Conservation (phyloP, 2,113 vertebrate genomes). For the Paedocypris sp. region DNA sequence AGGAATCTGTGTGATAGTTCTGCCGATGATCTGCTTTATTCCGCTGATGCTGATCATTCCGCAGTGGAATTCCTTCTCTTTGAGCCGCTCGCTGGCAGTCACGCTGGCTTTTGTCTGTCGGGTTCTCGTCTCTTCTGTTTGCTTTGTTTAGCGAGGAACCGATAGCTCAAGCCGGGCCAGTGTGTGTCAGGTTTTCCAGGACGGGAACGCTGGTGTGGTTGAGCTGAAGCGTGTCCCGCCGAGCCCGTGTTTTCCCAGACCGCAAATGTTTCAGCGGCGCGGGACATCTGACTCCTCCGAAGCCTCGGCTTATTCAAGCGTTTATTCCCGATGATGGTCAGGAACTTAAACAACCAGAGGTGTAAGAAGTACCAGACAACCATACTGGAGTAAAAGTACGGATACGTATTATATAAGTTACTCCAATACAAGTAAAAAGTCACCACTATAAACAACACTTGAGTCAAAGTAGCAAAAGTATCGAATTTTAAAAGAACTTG, state of each 20-base stretch:
- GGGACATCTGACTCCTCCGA: conserved; percentile 16
- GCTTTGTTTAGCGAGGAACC: background rate
- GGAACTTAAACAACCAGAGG: conserved; percentile 4
- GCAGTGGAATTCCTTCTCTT: too few relatives aligned
- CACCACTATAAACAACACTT: too few relatives aligned
- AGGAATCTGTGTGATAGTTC: too few relatives aligned
- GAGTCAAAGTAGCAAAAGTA: too few relatives aligned
- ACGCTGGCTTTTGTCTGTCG: conserved; percentile 18
- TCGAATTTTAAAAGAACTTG: too few relatives aligned
- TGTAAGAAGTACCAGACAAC: too few relatives aligned
- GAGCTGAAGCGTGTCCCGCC: background rate
- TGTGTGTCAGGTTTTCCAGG: background rate
- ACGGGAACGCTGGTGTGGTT: conserved; percentile 4
- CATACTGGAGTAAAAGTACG: too few relatives aligned
- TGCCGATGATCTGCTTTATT: too few relatives aligned
- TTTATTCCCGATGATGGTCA: conserved; percentile 4
- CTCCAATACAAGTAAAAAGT: too few relatives aligned
- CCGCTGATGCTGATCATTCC: too few relatives aligned
- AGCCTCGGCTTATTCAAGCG: conserved; percentile 9
- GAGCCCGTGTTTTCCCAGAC: background rate
- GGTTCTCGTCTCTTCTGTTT: conserved; percentile 18
- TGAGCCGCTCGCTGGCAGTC: conserved; percentile 20
- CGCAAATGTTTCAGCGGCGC: conserved; percentile 6
- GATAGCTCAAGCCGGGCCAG: background rate
- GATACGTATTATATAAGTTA: too few relatives aligned